A percentile compares a stretch with the other conserved stretches of the same genome.
phyloP scores from a whole-genome alignment of 37 sponge, comb jelly and placozoan genomes.

The Theonella swinhoei region DNA sequence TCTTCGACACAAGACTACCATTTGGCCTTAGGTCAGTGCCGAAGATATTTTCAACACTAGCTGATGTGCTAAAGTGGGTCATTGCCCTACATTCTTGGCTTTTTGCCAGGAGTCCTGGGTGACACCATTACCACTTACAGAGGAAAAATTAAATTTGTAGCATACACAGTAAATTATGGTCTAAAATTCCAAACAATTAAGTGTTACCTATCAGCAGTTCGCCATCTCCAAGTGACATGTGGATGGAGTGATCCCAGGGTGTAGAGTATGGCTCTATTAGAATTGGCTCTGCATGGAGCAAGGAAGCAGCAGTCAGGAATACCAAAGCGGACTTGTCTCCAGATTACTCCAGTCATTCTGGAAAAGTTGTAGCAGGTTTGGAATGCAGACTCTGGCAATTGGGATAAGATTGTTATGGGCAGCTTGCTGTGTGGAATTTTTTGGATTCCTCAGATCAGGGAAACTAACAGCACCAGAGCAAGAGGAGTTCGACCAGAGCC shows the following conservation, averaged over 20 bases:
- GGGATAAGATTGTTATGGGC: slow-evolving; percentile 35
- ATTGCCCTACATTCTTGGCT: slow-evolving; percentile 8
- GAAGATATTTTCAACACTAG: no score
- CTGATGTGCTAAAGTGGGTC: background rate
- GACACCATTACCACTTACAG: slow-evolving; percentile 7
- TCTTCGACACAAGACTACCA: no score
- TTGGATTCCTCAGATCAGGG: slow-evolving; percentile 52
- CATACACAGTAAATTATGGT: background rate
- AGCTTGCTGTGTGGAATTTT: slow-evolving; percentile 41
- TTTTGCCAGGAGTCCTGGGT: slow-evolving; percentile 1
- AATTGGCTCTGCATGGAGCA: background rate
- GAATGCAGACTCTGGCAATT: background rate
- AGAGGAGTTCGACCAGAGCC: slow-evolving; percentile 6
- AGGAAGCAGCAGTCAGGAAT: slow-evolving; percentile 11
- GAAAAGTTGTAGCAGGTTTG: background rate
- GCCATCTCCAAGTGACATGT: slow-evolving; percentile 29
- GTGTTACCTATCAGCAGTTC: slow-evolving; percentile 17
- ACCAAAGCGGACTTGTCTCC: slow-evolving; percentile 39
- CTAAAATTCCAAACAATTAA: slow-evolving; percentile 16
- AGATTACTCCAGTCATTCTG: slow-evolving; percentile 61
- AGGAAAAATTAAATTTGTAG: slow-evolving; percentile 4
- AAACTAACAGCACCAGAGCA: slow-evolving; percentile 15
- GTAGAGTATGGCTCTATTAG: slow-evolving; percentile 1
- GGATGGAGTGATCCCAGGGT: slow-evolving; percentile 14
- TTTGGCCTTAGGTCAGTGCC: no score